Conservation (phyloP, 2,797 vertebrate genomes). For the Eulemur rubriventer region DNA sequence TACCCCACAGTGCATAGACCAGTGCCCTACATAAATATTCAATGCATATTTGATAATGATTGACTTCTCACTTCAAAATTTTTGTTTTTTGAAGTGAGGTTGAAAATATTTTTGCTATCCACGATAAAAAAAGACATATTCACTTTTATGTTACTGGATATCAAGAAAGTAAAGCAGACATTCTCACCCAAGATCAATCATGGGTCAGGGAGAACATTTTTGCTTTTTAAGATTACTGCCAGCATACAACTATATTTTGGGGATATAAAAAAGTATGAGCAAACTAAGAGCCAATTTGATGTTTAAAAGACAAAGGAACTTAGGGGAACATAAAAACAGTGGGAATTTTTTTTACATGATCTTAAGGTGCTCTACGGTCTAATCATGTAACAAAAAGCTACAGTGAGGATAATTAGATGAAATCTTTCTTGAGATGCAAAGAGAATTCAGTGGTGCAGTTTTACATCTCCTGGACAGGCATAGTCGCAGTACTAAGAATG, state of each 20-base stretch:
- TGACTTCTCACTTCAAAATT: conserved; percentile 21
- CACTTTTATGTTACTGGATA: not conserved
- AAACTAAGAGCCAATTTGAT: not conserved
- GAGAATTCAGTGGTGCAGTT: not conserved
- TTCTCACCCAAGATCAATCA: not conserved
- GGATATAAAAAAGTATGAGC: not conserved
- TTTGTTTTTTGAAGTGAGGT: not conserved
- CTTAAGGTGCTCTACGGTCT: not conserved
- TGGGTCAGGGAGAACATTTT: not conserved
- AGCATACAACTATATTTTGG: not conserved
- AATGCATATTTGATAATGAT: not conserved
- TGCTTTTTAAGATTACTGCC: not conserved
- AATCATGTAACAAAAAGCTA: not conserved
- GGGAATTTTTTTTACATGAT: not conserved
- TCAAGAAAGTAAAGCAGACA: conserved; percentile 27
- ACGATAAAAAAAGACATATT: not conserved
- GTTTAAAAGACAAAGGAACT: conserved; percentile 35
- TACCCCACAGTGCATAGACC: not conserved
- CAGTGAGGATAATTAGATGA: not conserved
- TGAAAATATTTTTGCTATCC: conserved; percentile 42
- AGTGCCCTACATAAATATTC: not conserved
- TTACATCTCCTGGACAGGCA: not conserved
- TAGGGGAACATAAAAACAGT: not conserved
- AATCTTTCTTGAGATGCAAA: not conserved
- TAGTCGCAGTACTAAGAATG: not conserved